Conservation (phyloP, 2,888 invertebrate species). For the Diabrotica balteata region DNA sequence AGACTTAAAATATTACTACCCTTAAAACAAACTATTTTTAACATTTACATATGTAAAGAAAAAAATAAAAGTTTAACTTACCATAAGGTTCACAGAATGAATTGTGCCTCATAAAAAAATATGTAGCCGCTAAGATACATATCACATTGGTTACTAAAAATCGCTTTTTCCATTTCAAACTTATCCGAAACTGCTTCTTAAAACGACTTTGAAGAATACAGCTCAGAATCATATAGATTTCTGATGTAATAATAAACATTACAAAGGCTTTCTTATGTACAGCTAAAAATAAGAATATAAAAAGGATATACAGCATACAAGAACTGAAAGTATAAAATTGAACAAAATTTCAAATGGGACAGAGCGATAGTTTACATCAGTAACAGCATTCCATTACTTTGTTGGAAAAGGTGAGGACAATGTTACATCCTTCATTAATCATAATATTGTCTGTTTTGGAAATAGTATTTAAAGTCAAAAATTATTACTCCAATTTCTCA, state of each 20-base stretch:
- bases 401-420: no score
- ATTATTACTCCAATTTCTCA: no score
- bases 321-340: no score
- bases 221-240: slow-evolving; percentile 85
- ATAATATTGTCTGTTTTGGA: no score
- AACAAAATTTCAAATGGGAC: no score
- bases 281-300: slow-evolving; percentile 62
- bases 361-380: no score
- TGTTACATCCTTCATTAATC: no score
- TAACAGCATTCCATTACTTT: no score
- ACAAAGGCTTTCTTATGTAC: slow-evolving; percentile 88
- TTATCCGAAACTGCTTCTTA: slow-evolving; percentile 71
- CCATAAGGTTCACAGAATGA: slow-evolving; percentile 90
- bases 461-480: no score
- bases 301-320: slow-evolving; percentile 36
- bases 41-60: no score
- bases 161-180: slow-evolving; percentile 79
- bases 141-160: slow-evolving; percentile 76
- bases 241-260: slow-evolving; percentile 83
- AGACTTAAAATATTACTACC: no score
- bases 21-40: no score
- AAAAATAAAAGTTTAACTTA: slow-evolving; percentile 60
- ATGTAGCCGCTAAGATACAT: slow-evolving; percentile 80
- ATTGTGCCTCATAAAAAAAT: slow-evolving; percentile 92
- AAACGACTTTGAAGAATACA: slow-evolving; percentile 75